Evolutionary conservation across 2,888 invertebrate species (phyloP), one percentile per base, ranked within the genome.

Genomic region (Tipula confusa): DNA sequence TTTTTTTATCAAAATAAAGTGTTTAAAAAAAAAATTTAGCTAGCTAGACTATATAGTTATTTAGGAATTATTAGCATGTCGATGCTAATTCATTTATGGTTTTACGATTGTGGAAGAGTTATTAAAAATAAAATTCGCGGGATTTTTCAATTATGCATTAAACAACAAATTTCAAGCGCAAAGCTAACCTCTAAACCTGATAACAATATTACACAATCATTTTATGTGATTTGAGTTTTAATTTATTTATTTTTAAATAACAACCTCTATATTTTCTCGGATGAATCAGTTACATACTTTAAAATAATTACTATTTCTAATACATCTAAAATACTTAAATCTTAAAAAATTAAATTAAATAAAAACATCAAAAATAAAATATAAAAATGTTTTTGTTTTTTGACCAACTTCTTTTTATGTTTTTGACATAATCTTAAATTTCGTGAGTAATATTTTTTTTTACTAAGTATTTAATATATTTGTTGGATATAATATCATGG

Each of bases 121-220:
- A 24, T 64, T 24, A 64, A 64, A 64, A 64, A 64, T 64, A 64
- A 64, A 64, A 64, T 64, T 64, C 11, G 64, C 64, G 64, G 64
- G 64, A n/a, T 18, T 64, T 64, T 64, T 64, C 9, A 64, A 24
- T 64, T 24, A 64, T 64, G 64, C 24, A 64, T 24, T 64, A 64
- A 64, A 64, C 64, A 64, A 64, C 64, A 64, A 64, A 64, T 64
- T 64, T 64, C 64, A 64, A 64, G 64, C 64, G 64, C 64, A 64
- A 64, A 64, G 64, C 64, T 64, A 64, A 64, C 24, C 64, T 64
- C 64, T 64, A 64, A 64, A 64, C 64, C 64, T 64, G 64, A 64
- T 64, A 64, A 64, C 64, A 64, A 64, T 64, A 64, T 64, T 64
- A 64, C 64, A 64, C 24, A 64, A 64, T 64, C 64, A 9, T 64